These are phyloP conservation scores for Periphyllus acericola DNA, from an alignment of 2,888 invertebrate species.

Conservation along the genomic window DNA sequence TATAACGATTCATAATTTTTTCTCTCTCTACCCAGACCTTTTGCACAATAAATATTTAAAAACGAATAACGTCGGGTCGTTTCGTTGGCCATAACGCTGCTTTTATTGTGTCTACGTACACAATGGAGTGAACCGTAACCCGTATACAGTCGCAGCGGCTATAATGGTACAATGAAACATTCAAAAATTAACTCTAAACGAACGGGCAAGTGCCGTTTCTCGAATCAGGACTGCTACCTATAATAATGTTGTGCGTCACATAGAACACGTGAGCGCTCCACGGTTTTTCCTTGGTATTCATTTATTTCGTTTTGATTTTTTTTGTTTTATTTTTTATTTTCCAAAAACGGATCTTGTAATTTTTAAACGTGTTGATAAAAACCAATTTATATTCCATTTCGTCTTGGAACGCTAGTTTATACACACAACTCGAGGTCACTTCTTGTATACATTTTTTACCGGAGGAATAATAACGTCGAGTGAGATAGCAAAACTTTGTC, in stretches of 20 bases:
- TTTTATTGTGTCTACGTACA: not conserved
- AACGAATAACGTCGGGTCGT: conserved; percentile 15
- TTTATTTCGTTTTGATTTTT: too few species aligned
- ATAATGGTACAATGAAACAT: not conserved
- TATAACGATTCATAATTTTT: not conserved
- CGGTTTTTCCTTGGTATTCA: too few species aligned
- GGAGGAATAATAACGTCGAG: not conserved
- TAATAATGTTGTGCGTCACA: too few species aligned
- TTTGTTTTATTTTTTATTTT: not conserved
- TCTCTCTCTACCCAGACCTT: not conserved
- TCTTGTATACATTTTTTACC: not conserved
- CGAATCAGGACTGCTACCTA: not conserved
- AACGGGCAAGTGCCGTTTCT: not conserved
- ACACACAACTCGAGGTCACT: not conserved
- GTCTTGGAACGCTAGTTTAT: not conserved
- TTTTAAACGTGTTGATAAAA: not conserved
- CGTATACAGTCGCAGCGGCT: too few species aligned
- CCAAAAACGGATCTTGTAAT: not conserved
- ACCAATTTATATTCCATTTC: not conserved
- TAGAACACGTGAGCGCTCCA: too few species aligned
- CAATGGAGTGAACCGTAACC: too few species aligned
- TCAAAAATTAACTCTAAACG: not conserved
- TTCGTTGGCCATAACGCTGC: not conserved
- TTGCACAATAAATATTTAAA: not conserved
- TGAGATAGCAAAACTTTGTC: not conserved